These are phyloP conservation scores for Huso huso DNA, from an alignment of 2,797 vertebrate genomes.

Conservation along the genomic window DNA sequence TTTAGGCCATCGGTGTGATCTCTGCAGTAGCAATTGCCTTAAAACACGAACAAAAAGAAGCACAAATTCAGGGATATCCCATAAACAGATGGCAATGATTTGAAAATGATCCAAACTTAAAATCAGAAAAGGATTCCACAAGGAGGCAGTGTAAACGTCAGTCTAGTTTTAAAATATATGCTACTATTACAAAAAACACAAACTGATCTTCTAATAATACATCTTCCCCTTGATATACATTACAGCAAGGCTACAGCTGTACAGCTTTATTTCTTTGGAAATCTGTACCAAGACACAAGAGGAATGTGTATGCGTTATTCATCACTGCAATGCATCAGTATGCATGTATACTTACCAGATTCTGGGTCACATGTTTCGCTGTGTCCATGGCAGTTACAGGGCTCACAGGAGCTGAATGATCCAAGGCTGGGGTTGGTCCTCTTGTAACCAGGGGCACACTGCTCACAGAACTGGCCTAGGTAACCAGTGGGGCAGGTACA, in stretches of 20 bases:
- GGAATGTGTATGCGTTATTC: too few relatives aligned
- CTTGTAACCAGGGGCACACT: conserved; percentile 75
- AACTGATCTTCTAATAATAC: too few relatives aligned
- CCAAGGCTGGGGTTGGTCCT: conserved; percentile 64
- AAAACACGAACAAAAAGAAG: background rate
- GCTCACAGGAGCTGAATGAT: conserved; percentile 81
- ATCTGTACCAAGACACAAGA: too few relatives aligned
- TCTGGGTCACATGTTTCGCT: conserved; percentile 76
- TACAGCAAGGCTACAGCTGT: too few relatives aligned
- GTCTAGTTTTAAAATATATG: too few relatives aligned
- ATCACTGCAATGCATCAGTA: too few relatives aligned
- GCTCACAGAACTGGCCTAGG: conserved; percentile 85
- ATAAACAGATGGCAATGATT: background rate
- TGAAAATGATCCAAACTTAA: background rate
- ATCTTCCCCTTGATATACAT: too few relatives aligned
- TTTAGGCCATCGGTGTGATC: conserved; percentile 80
- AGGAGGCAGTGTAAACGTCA: conserved; percentile 16
- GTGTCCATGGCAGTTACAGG: conserved; percentile 81
- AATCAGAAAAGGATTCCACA: conserved; percentile 19
- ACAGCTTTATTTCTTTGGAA: too few relatives aligned
- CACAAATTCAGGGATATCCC: background rate
- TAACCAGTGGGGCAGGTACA: conserved; percentile 86
- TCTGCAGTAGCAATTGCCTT: conserved; percentile 79
- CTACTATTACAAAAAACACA: too few relatives aligned
- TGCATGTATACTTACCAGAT: conserved; percentile 56